Base-by-base conservation (phyloP, 2,113 vertebrate species). In the Calypte anna region DNA sequence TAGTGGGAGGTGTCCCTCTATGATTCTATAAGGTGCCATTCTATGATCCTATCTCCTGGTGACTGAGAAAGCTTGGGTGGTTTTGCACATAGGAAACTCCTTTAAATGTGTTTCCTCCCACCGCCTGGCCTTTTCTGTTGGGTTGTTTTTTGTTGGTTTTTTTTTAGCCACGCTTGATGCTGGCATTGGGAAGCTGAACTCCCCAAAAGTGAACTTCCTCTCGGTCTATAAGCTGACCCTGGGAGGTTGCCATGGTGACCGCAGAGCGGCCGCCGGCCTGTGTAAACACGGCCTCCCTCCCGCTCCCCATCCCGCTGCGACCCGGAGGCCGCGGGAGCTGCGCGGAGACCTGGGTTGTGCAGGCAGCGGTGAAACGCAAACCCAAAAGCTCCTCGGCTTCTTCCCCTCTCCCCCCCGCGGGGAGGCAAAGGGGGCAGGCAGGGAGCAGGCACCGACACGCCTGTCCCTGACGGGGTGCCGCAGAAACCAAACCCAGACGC, bases 201-300 rank as follows among this genome's bases (percentile, higher is more conserved):
- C 96, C 94, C 93, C 86, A 54, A 93, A 97, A 96, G 84, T 61
- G 94, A 97, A 97, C 97, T 98, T 98, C 98, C 97, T 98, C 79
- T 93, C 93, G 94, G 87, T 90, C 96, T 97, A 94, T 95, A 97
- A 98, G 97, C 97, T 97, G 97, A 97, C 97, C 97, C 96, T 92
- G 62, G 68, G 90, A 90, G 90, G 97, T 98, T 98, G 94, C 97
- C 92, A 96, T 97, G 96, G 96, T 74, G 94, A 97, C 96, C 91
- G 96, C 92, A 78, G 94, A 86, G 92, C 13, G 6, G 76, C 23
- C 75, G 73, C 78, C 5, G 66, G 88, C 85, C 95, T 93, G 63
- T 87, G 93, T 96, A 97, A 98, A 98, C 97, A 97, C 96, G 82
- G 69, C 82, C 36, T 92, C 61, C 82, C 82, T n/a, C 91, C 57